Percentiles rank a stretch among this genome's conserved stretches.
These are phyloP conservation scores for Anolis carolinensis DNA, from an alignment of 2,113 vertebrate genomes.

Conservation along the genomic window DNA sequence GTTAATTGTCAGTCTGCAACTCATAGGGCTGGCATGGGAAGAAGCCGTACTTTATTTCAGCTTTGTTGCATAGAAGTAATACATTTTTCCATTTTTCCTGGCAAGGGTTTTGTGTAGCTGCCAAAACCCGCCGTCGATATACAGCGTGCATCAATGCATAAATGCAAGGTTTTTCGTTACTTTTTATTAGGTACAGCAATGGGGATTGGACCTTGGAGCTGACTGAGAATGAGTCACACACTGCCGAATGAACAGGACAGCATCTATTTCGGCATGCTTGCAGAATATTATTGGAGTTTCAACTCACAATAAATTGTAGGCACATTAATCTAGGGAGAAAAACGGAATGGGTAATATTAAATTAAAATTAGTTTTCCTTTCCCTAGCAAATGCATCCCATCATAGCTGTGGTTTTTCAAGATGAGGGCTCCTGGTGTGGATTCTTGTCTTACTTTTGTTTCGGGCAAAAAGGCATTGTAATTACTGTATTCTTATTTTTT, in stretches of 20 bases:
- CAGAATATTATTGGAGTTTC: neutral
- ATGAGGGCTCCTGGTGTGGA: neutral
- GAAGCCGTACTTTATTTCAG: neutral
- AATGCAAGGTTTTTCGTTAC: conserved; percentile 9
- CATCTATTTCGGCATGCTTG: neutral
- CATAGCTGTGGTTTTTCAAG: neutral
- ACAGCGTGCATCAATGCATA: conserved; percentile 23
- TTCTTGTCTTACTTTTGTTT: neutral
- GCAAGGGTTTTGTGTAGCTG: conserved; percentile 1
- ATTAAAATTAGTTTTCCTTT: neutral
- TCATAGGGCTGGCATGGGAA: neutral
- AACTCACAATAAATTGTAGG: neutral
- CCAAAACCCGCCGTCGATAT: conserved; percentile 28
- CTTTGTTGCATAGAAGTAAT: conserved; percentile 2
- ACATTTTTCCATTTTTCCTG: conserved; percentile 21
- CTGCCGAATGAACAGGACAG: neutral
- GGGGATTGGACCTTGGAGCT: conserved; percentile 11
- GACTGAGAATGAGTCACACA: neutral
- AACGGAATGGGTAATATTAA: neutral
- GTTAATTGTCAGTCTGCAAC: conserved; percentile 48
- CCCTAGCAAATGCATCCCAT: neutral
- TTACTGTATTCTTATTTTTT: no score
- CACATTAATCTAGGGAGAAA: neutral
- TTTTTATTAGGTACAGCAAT: conserved; percentile 13
- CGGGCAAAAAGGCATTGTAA: neutral